Conservation (phyloP, 1,140 invertebrate species). For the Lepidurus apus region DNA sequence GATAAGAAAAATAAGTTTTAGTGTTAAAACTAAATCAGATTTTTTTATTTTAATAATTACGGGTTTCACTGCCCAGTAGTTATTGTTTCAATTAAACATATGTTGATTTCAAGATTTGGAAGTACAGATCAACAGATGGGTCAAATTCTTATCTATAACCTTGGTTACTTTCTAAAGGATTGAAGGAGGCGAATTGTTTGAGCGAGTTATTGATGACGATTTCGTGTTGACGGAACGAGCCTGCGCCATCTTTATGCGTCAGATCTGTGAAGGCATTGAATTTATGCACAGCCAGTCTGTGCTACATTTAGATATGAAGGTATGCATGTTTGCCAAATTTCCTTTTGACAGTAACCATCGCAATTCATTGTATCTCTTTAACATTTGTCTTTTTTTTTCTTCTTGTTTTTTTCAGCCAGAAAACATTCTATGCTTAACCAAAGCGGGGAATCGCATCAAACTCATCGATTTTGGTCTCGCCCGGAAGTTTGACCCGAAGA, state of each 20-base stretch:
- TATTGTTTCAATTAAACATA: too few species aligned
- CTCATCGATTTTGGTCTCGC: slow-evolving; percentile 97
- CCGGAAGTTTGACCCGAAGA: slow-evolving; percentile 80
- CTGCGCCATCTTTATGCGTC: slow-evolving; percentile 90
- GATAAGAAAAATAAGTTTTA: too few species aligned
- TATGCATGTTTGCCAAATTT: slow-evolving; percentile 44
- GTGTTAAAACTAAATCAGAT: too few species aligned
- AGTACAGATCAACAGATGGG: too few species aligned
- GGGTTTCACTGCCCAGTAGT: too few species aligned
- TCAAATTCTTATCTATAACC: background rate
- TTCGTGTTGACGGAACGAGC: slow-evolving; percentile 92
- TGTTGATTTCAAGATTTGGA: too few species aligned
- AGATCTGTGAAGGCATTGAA: slow-evolving; percentile 94
- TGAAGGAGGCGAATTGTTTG: slow-evolving; percentile 94
- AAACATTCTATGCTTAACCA: slow-evolving; percentile 92
- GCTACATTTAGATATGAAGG: slow-evolving; percentile 94
- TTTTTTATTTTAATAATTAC: too few species aligned
- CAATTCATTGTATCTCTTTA: slow-evolving; percentile 1
- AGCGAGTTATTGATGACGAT: slow-evolving; percentile 95
- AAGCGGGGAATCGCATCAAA: slow-evolving; percentile 92
- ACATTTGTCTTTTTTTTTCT: slow-evolving; percentile 24
- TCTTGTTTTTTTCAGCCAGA: slow-evolving; percentile 65
- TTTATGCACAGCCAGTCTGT: slow-evolving; percentile 94
- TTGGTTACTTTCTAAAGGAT: slow-evolving; percentile 58
- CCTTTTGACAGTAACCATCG: slow-evolving; percentile 29